These are phyloP conservation scores for Fragariocoptes setiger DNA, from an alignment of 1,140 invertebrate genomes.

Conservation along the genomic window DNA sequence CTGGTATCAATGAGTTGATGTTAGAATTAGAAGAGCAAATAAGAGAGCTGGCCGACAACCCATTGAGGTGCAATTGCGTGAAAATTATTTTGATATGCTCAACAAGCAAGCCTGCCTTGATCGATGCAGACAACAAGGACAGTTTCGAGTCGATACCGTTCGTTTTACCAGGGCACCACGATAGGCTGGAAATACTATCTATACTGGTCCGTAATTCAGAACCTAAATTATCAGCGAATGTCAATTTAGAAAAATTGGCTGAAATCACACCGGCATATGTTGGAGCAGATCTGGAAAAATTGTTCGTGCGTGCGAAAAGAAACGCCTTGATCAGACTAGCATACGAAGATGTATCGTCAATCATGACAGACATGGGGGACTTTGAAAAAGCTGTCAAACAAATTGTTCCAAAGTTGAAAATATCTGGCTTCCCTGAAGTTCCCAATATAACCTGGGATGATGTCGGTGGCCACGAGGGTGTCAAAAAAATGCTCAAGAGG, in stretches of 20 bases:
- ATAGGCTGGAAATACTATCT: no score
- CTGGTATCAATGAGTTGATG: no score
- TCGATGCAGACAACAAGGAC: no score
- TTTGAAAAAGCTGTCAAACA: constrained; percentile 8
- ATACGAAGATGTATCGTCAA: not conserved
- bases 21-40: no score
- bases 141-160: no score
- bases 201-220: no score
- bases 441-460: constrained; percentile 91
- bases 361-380: constrained; percentile 2
- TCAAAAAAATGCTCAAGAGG: constrained; percentile 47
- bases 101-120: no score
- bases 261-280: constrained; percentile 77
- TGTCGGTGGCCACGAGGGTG: constrained; percentile 58
- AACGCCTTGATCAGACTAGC: not conserved
- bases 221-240: no score
- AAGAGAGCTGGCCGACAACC: no score
- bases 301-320: constrained; percentile 20
- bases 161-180: no score
- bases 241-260: constrained; percentile 34
- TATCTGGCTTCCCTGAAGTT: constrained; percentile 69
- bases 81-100: no score
- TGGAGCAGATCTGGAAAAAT: constrained; percentile 60
- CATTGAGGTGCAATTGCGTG: no score
- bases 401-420: constrained; percentile 21